Evolutionary conservation across 2,888 invertebrate species (phyloP).

Genomic region (Timema cristinae): DNA sequence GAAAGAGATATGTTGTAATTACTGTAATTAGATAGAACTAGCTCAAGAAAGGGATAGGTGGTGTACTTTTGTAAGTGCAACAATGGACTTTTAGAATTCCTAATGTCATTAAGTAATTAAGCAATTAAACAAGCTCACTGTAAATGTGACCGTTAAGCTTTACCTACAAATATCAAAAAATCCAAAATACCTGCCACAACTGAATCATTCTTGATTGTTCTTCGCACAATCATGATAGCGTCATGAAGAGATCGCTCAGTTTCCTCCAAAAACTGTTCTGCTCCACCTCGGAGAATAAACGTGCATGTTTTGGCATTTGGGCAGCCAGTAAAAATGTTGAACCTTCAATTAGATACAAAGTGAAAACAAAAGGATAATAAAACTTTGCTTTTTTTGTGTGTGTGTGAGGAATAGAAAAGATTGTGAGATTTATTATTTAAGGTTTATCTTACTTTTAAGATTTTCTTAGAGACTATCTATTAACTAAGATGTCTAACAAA

Average conservation of each 20-base stretch:
- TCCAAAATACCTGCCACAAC: constrained; percentile 78
- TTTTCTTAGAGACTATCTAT: neutral
- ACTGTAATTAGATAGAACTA: too few relatives aligned
- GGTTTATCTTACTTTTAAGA: neutral
- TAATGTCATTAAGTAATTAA: too few relatives aligned
- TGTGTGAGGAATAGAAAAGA: neutral
- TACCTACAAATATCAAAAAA: too few relatives aligned
- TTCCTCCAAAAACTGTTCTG: constrained; percentile 98
- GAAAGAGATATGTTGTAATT: too few relatives aligned
- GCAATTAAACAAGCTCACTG: too few relatives aligned
- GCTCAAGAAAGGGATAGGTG: too few relatives aligned
- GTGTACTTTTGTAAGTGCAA: too few relatives aligned
- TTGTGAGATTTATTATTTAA: neutral
- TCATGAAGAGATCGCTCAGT: constrained; percentile 98
- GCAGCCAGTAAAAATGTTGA: constrained; percentile 77
- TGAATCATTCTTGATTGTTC: constrained; percentile 95
- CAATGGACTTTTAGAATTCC: too few relatives aligned
- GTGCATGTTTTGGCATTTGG: constrained; percentile 94
- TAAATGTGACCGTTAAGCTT: too few relatives aligned
- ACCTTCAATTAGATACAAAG: constrained; percentile 44
- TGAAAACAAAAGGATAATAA: constrained; percentile 3
- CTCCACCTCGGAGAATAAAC: constrained; percentile 89
- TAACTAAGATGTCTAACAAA: too few relatives aligned
- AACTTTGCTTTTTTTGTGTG: neutral
- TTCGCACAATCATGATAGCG: constrained; percentile 98